Evolutionary conservation across 2,888 invertebrate species (phyloP).

Genomic region (Cryptus viduatorius): DNA sequence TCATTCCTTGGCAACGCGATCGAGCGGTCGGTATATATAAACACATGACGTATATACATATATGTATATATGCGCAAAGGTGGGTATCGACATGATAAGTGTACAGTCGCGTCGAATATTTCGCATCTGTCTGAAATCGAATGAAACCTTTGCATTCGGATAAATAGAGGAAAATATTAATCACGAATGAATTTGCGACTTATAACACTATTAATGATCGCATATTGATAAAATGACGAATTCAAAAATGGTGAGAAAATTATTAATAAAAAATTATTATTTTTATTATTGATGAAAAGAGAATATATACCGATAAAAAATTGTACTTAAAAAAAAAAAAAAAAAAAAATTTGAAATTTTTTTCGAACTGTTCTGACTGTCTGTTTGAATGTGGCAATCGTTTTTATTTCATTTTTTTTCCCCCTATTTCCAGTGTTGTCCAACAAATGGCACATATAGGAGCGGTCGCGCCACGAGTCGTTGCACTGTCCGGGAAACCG

Average conservation of each 20-base stretch:
- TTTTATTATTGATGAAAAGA: neutral
- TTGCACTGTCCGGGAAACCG: constrained; percentile 48
- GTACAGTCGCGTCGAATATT: neutral
- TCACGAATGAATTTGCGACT: neutral
- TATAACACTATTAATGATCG: no score
- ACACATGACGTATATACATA: no score
- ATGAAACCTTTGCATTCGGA: neutral
- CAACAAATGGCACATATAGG: constrained; percentile 24
- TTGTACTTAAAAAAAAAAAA: no score
- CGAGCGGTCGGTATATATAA: constrained; percentile 4
- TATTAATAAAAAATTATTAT: neutral
- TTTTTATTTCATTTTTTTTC: neutral
- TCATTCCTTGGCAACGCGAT: constrained; percentile 2
- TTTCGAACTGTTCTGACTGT: neutral
- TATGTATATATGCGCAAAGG: neutral
- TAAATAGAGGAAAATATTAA: neutral
- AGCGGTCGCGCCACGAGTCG: constrained; percentile 32
- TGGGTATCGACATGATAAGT: constrained; percentile 16
- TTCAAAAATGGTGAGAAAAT: neutral
- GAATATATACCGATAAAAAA: neutral
- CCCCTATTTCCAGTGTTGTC: neutral
- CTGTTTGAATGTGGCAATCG: neutral
- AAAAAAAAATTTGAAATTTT: no score
- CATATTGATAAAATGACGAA: neutral
- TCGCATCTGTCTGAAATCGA: neutral